phyloP scores from a whole-genome alignment of 2,113 vertebrate species.

The Axis porcinus region DNA sequence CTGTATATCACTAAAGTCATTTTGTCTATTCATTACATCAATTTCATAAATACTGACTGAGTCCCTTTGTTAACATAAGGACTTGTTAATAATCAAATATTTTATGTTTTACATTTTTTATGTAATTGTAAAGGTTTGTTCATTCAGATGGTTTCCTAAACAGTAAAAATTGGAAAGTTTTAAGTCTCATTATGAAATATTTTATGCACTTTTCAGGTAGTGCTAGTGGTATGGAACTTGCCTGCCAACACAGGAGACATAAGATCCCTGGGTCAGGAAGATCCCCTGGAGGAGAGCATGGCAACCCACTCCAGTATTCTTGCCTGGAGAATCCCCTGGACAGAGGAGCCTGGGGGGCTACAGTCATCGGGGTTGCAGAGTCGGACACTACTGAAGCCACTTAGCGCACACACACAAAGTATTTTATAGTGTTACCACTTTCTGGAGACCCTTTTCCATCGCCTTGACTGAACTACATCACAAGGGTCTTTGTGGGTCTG shows the following conservation, averaged over 20 bases:
- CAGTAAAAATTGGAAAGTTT: background rate
- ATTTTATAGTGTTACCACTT: background rate
- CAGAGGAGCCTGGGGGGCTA: background rate
- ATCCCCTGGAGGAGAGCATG: background rate
- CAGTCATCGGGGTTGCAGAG: background rate
- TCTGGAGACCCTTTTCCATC: background rate
- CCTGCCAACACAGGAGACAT: background rate
- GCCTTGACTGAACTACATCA: background rate
- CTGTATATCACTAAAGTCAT: background rate
- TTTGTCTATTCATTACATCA: background rate
- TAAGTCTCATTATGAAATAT: background rate
- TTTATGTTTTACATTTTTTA: background rate
- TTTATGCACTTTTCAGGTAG: background rate
- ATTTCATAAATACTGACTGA: background rate
- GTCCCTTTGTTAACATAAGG: background rate
- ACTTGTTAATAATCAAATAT: background rate
- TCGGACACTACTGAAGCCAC: background rate
- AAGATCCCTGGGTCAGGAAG: background rate
- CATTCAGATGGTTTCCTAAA: background rate
- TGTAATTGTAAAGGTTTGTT: background rate
- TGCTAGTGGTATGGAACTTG: background rate
- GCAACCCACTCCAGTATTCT: background rate
- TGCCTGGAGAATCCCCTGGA: background rate
- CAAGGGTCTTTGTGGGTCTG: background rate
- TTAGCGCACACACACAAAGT: background rate